Percentiles rank a stretch among this genome's conserved stretches.
phyloP scores from a whole-genome alignment of 2,888 invertebrate genomes.

The Pseudeuparius sepicola region DNA sequence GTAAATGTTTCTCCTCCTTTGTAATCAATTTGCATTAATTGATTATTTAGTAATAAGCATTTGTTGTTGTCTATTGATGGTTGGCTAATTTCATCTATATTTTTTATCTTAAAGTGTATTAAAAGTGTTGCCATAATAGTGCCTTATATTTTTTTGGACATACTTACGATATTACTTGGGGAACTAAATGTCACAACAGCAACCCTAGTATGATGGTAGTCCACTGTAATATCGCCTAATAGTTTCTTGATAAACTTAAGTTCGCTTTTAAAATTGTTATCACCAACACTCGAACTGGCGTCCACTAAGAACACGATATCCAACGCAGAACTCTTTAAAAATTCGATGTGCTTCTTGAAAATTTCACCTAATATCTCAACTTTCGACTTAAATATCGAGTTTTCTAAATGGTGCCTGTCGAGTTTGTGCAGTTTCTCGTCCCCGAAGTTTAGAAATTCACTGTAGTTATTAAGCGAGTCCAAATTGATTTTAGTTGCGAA shows the following conservation, averaged over 20 bases:
- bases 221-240: constrained; percentile 55
- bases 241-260: constrained; percentile 57
- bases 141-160: not conserved
- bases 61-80: constrained; percentile 47
- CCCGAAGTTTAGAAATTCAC: constrained; percentile 37
- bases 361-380: constrained; percentile 45
- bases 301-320: constrained; percentile 61
- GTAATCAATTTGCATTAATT: constrained; percentile 50
- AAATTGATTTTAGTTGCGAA: constrained; percentile 27
- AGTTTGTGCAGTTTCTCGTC: constrained; percentile 32
- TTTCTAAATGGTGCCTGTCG: constrained; percentile 30
- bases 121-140: too few species aligned
- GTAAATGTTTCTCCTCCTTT: constrained; percentile 61
- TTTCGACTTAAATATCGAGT: constrained; percentile 41
- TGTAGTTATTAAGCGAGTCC: constrained; percentile 30
- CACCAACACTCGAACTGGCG: constrained; percentile 58
- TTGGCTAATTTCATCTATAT: constrained; percentile 51
- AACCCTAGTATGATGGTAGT: constrained; percentile 51
- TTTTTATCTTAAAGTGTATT: constrained; percentile 25
- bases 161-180: constrained; percentile 43
- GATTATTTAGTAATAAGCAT: constrained; percentile 51
- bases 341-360: constrained; percentile 45
- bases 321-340: constrained; percentile 39
- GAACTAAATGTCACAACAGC: constrained; percentile 58
- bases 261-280: constrained; percentile 54